Evolutionary conservation across 2,797 vertebrate species (phyloP), one percentile per base, ranked within the genome.

Genomic region (Allochrocebus solatus): DNA sequence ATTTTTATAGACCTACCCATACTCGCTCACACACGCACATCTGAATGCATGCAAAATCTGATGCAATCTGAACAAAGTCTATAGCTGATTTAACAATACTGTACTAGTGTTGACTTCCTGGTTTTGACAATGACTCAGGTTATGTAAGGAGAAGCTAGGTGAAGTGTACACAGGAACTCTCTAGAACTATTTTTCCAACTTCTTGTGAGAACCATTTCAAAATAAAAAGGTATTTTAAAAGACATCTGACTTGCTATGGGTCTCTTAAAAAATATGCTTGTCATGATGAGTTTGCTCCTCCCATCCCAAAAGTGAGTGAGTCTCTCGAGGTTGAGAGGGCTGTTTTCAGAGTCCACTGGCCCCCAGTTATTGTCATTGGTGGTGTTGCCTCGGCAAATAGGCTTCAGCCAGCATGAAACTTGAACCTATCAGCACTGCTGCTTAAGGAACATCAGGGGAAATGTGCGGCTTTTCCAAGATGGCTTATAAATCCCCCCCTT

Each of bases 201-300:
- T 53, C n/a, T 87, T 84, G 3, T 28, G 39, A 67, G 19, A 57
- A 80, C 22, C 64, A 94, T 39, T 89, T 93, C 61, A 92, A 85
- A 97, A 70, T 87, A 24, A 89, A 97, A 91, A 64, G 9, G n/a
- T 53, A 88, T 80, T 89, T 78, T n/a, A 12, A 88, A 95, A 91
- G 70, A 36, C 11, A 48, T 30, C 13, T 59, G 39, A 72, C 64
- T 78, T 81, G 57, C 64, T 89, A 43, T 5, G 57, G 33, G 33
- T 81, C 33, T 89, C 76, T 91, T 79, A 30, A 74, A 89, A 75
- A 67, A n/a, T 72, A 48, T 16, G 43, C 30, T 79, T 50, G 10
- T 79, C 61, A 55, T 7, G 19, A 50, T 80, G 33, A 41, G 6
- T 28, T 82, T 24, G 14, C 81, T 57, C 21, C 8, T 43, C 17